Percentiles rank a stretch among this genome's conserved stretches.
Conservation (phyloP, 2,797 vertebrate genomes). For the Artibeus jamaicensis region DNA sequence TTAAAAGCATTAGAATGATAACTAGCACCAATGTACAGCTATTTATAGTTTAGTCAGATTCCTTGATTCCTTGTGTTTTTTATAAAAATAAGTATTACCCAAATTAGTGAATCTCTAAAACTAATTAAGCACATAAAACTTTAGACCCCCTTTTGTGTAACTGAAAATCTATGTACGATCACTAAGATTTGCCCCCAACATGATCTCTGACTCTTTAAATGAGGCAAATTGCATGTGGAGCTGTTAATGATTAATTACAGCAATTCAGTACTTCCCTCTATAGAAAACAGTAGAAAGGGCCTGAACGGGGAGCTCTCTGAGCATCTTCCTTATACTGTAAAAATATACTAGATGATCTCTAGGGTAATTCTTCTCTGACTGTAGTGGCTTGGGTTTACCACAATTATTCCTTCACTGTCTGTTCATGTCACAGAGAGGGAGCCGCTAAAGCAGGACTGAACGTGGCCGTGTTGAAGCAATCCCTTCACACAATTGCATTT, state of each 20-base stretch:
- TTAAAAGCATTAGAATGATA: neutral
- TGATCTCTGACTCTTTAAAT: neutral
- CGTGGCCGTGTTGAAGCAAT: neutral
- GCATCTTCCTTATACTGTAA: neutral
- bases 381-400: neutral
- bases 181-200: neutral
- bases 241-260: neutral
- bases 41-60: slow-evolving; percentile 14
- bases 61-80: slow-evolving; percentile 18
- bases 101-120: neutral
- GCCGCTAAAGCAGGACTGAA: neutral
- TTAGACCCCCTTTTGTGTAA: neutral
- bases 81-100: neutral
- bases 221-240: neutral
- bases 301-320: neutral
- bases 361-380: neutral
- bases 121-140: neutral
- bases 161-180: neutral
- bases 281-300: neutral
- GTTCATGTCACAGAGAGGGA: neutral
- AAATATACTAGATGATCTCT: neutral
- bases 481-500: slow-evolving; percentile 20
- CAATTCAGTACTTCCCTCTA: neutral
- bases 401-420: neutral
- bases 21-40: neutral